phyloP scores from a whole-genome alignment of 2,888 invertebrate species.

The Hydriomena furcata region DNA sequence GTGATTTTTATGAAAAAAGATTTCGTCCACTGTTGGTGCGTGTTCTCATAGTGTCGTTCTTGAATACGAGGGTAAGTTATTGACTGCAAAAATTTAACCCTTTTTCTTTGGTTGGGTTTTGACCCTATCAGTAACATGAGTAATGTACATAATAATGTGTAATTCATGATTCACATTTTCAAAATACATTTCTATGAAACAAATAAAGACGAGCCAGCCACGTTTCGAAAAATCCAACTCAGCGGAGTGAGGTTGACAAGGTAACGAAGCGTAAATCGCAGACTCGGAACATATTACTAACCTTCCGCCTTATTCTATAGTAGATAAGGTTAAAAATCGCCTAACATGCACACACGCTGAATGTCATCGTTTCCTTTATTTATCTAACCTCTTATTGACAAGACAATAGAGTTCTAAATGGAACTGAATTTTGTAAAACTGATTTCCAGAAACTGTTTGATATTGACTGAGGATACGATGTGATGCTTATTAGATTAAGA shows the following conservation, averaged over 20 bases:
- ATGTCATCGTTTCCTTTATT: constrained; percentile 3
- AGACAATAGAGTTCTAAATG: constrained; percentile 16
- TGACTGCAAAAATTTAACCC: too few species aligned
- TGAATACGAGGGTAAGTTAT: too few species aligned
- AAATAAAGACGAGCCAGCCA: constrained; percentile 13
- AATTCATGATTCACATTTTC: constrained; percentile 1
- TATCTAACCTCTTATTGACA: constrained; percentile 13
- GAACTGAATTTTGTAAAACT: constrained; percentile 15
- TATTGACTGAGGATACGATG: constrained; percentile 55
- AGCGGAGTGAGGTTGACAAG: constrained; percentile 37
- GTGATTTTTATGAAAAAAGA: too few species aligned
- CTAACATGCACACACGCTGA: neutral
- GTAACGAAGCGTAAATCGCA: constrained; percentile 60
- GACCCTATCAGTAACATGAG: too few species aligned
- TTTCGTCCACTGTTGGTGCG: too few species aligned
- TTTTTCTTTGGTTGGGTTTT: too few species aligned
- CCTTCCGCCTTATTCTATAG: constrained; percentile 32
- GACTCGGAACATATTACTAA: constrained; percentile 46
- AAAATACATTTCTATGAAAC: constrained; percentile 2
- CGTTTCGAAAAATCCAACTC: constrained; percentile 42
- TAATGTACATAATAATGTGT: too few species aligned
- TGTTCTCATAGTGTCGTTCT: too few species aligned
- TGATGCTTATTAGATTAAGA: constrained; percentile 47
- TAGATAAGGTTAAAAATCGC: constrained; percentile 37
- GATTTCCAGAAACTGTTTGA: constrained; percentile 37